These are phyloP conservation scores for Trinorchestia longiramus DNA, from an alignment of 1,140 invertebrate species.

Conservation along the genomic window DNA sequence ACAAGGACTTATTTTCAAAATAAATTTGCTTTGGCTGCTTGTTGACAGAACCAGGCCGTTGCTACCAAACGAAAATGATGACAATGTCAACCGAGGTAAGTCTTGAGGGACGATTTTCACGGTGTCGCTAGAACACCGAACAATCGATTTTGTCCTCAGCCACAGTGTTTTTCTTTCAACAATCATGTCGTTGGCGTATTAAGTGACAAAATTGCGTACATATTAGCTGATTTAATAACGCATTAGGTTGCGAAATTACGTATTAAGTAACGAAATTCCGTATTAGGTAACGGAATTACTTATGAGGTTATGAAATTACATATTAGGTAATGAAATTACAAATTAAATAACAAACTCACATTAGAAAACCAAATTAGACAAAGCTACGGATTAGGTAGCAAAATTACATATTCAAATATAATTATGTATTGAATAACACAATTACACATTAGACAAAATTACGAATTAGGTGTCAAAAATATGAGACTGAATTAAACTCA, in stretches of 20 bases:
- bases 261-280: background rate
- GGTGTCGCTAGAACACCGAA: background rate
- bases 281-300: background rate
- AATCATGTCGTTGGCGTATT: background rate
- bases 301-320: no score
- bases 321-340: no score
- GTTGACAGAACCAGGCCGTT: conserved; percentile 14
- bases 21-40: background rate
- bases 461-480: no score
- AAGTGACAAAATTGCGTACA: background rate
- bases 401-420: no score
- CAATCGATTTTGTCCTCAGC: background rate
- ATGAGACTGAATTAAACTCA: no score
- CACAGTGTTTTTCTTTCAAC: background rate
- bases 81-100: background rate
- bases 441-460: no score
- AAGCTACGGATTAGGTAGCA: no score
- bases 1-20: conserved; percentile 10
- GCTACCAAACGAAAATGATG: background rate
- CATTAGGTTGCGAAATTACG: background rate
- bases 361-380: no score
- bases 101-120: background rate
- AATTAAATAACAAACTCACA: no score
- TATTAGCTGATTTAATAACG: background rate
- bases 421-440: no score